Evolutionary conservation across 2,113 vertebrate genomes (phyloP).

Genomic region (Perca schrenkii): DNA sequence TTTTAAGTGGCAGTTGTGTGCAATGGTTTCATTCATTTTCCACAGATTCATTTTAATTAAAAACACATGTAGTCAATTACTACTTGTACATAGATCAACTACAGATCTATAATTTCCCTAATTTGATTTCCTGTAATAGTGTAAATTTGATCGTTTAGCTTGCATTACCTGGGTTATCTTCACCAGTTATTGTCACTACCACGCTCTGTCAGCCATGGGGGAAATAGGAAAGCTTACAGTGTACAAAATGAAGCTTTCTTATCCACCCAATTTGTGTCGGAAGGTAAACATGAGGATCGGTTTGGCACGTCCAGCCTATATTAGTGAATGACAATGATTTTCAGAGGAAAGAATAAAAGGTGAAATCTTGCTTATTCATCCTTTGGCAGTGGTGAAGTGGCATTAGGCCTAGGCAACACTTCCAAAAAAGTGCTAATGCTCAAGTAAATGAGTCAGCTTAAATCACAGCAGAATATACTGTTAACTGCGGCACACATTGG

Average conservation of each 20-base stretch:
- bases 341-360: constrained; percentile 40
- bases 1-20: constrained; percentile 61
- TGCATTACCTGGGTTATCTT: background rate
- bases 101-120: constrained; percentile 31
- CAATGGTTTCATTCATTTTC: background rate
- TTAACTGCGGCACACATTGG: constrained; percentile 13
- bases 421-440: constrained; percentile 68
- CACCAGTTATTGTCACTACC: background rate
- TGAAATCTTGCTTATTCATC: constrained; percentile 54
- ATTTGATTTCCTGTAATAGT: constrained; percentile 17
- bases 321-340: constrained; percentile 35
- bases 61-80: constrained; percentile 31
- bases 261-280: background rate
- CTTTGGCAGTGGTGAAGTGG: constrained; percentile 78
- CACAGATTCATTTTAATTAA: constrained; percentile 18
- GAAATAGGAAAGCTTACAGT: background rate
- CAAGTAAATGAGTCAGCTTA: constrained; percentile 58
- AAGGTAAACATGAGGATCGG: constrained; percentile 39
- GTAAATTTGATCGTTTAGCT: constrained; percentile 16
- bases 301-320: constrained; percentile 74
- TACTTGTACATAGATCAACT: constrained; percentile 10
- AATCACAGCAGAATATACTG: constrained; percentile 35
- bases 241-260: constrained; percentile 20
- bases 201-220: background rate
- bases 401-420: constrained; percentile 71